Base-by-base conservation (phyloP, 2,797 vertebrate genomes). In the Sebastes steindachneri region DNA sequence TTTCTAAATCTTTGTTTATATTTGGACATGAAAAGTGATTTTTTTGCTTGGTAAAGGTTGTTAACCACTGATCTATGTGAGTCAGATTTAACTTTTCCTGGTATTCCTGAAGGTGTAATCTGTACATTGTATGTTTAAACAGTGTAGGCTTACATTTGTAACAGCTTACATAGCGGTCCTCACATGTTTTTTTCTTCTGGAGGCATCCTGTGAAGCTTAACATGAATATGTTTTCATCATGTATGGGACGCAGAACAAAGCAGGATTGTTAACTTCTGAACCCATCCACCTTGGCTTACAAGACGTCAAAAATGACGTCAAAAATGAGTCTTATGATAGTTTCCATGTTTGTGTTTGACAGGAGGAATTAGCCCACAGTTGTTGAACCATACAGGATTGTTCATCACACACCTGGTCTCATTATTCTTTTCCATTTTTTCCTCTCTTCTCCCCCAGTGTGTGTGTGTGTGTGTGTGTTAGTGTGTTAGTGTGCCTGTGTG, bases 291-390 rank as follows among this genome's bases (percentile, higher is more conserved):
- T 19, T 19, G 75, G 26, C 17, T 70, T 63, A 63, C 31, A 11
- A 12, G 29, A 12, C 4, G 41, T 69, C 63, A 45, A 64, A 64
- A 64, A 64, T 84, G 69, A 83, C 33, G 37, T 85, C 73, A 79
- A 66, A 72, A 73, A 69, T 14, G 3, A 72, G 64, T 82, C 74
- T 75, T 21, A 29, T 77, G 73, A 77, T 72, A n/a, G 60, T 72
- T 79, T 80, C 81, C 69, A 70, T 74, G 31, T 81, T 82, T 79
- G 71, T 84, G 65, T 79, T 87, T 80, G 73, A 86, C 78, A 62
- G 79, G 59, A 72, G 28, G 77, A 86, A 82, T 87, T 68, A 83
- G 60, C 63, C 54, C 41, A 59, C 26, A n/a, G 1, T 51, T 74
- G 1, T 37, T 74, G 57, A 88, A 77, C 55, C 76, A 67, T 33